phyloP scores from a whole-genome alignment of 2,113 vertebrate genomes.

The Lagopus muta region DNA sequence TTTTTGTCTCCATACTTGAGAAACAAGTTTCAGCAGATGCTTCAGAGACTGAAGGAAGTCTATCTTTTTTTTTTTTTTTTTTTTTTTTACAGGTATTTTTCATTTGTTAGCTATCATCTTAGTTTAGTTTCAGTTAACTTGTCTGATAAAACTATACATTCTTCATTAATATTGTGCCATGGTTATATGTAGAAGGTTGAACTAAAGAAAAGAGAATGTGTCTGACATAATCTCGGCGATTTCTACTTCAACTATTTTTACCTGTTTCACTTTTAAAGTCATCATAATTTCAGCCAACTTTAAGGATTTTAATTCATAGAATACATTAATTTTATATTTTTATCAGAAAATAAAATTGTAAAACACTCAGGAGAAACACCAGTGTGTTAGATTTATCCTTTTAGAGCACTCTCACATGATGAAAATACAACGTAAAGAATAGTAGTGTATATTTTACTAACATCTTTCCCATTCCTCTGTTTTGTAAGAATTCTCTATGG shows the following conservation, averaged over 20 bases:
- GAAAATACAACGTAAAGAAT: neutral
- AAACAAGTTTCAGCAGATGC: neutral
- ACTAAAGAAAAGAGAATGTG: neutral
- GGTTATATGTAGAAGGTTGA: constrained; percentile 4
- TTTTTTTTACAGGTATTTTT: neutral
- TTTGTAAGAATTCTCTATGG: constrained; percentile 25
- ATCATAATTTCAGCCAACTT: constrained; percentile 14
- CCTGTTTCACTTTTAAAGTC: constrained; percentile 27
- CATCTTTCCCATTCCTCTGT: constrained; percentile 7
- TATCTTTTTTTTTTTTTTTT: neutral
- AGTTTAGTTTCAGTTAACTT: constrained; percentile 43
- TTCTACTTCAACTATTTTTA: constrained; percentile 24
- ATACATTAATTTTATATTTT: constrained; percentile 29
- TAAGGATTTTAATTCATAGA: constrained; percentile 42
- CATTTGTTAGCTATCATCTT: constrained; percentile 54
- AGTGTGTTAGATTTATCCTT: neutral
- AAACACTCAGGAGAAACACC: constrained; percentile 21
- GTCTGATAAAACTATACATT: constrained; percentile 14
- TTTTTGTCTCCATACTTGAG: neutral
- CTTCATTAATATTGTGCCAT: neutral
- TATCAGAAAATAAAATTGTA: constrained; percentile 51
- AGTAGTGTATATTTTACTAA: neutral
- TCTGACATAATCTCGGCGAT: constrained; percentile 35
- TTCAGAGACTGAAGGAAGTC: constrained; percentile 2
- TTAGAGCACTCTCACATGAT: neutral